Conservation (phyloP, 1,140 invertebrate genomes). For the Belonocnema kinseyi region DNA sequence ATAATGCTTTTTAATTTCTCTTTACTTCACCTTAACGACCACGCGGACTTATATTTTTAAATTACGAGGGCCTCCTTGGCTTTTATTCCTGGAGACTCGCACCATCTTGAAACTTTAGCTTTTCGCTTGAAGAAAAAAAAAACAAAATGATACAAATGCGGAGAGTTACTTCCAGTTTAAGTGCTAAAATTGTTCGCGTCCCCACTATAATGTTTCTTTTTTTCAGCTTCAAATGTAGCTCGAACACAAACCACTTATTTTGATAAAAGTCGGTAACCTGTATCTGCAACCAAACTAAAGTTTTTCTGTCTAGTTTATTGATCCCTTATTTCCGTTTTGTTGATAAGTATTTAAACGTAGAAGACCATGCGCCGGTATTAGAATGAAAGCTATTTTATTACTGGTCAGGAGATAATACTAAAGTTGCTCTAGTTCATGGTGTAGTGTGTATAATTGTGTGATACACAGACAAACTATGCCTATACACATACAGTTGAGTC, state of each 20-base stretch:
- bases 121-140: neutral
- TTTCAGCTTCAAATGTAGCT: neutral
- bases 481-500: slow-evolving; percentile 11
- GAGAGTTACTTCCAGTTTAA: neutral
- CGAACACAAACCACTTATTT: neutral
- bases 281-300: neutral
- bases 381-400: slow-evolving; percentile 19
- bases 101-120: slow-evolving; percentile 8
- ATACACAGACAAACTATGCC: neutral
- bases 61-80: neutral
- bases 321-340: neutral
- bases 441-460: slow-evolving; percentile 1
- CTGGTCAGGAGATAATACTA: slow-evolving; percentile 15
- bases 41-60: slow-evolving; percentile 14
- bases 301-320: neutral
- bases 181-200: neutral
- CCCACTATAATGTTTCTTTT: neutral
- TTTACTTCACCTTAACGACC: neutral
- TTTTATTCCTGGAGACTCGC: slow-evolving; percentile 9
- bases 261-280: neutral
- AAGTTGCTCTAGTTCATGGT: slow-evolving; percentile 15
- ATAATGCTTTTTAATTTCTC: slow-evolving; percentile 22
- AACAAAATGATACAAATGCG: neutral
- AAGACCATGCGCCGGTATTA: slow-evolving; percentile 7
- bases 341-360: neutral